A percentile compares a stretch with the other conserved stretches of the same genome.
Conservation (phyloP, 2,888 invertebrate genomes). For the Galeruca laticollis region DNA sequence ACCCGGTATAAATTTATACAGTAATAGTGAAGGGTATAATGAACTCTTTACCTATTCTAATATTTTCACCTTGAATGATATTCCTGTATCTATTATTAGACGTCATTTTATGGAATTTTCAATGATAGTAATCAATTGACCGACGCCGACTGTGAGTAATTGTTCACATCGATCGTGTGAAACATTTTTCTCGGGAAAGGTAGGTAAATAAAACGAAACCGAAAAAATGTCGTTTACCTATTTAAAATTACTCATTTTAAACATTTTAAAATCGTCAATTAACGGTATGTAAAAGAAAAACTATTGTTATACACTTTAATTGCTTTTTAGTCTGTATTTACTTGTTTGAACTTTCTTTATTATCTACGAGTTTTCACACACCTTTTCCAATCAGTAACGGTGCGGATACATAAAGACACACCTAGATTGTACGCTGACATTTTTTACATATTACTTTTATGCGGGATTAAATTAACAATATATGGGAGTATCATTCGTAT, state of each 20-base stretch:
- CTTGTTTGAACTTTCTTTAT: constrained; percentile 22
- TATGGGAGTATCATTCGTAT: too few relatives aligned
- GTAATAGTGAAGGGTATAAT: not conserved
- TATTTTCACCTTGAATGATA: constrained; percentile 9
- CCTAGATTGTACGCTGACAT: constrained; percentile 43
- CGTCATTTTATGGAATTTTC: not conserved
- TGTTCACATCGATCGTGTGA: constrained; percentile 1
- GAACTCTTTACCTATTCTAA: constrained; percentile 4
- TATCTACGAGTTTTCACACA: constrained; percentile 41
- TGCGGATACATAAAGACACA: constrained; percentile 42
- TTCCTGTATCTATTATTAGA: not conserved
- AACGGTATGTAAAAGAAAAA: not conserved
- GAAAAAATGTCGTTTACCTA: constrained; percentile 9
- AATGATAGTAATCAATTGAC: constrained; percentile 2
- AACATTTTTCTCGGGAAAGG: not conserved
- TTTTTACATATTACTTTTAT: constrained; percentile 25
- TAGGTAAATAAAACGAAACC: constrained; percentile 2
- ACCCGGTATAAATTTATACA: not conserved
- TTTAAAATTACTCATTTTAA: constrained; percentile 3
- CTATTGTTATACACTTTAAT: constrained; percentile 8
- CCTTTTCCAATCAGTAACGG: constrained; percentile 45
- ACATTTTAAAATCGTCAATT: not conserved
- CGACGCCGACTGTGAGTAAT: constrained; percentile 2
- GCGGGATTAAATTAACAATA: constrained; percentile 26
- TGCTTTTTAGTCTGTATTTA: constrained; percentile 20